Evolutionary conservation across 92 coral and sea anemone genomes (phyloP).

Genomic region (Virgularia gustaviana): DNA sequence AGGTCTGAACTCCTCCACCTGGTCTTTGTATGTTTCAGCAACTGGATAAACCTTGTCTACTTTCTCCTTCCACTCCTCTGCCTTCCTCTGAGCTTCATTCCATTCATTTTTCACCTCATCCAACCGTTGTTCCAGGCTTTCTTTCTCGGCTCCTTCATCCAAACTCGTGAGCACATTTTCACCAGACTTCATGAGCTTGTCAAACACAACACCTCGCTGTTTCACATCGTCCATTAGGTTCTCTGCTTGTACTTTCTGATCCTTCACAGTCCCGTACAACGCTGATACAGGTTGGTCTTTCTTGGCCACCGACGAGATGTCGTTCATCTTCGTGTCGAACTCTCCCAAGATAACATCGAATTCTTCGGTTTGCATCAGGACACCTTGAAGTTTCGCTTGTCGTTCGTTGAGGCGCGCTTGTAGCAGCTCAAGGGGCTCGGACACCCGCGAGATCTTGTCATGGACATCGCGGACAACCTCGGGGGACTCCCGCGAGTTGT

Average conservation of each 20-base stretch:
- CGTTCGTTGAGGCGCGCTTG: conserved; percentile 85
- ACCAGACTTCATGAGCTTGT: conserved; percentile 75
- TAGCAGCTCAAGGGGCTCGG: conserved; percentile 75
- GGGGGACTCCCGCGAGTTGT: conserved; percentile 75
- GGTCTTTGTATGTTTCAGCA: conserved; percentile 75
- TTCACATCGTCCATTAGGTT: conserved; percentile 57
- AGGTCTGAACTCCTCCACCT: conserved; percentile 61
- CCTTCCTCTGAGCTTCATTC: conserved; percentile 60
- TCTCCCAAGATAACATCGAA: conserved; percentile 59
- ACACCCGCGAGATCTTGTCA: conserved; percentile 77
- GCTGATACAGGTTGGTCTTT: conserved; percentile 82
- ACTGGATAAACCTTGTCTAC: conserved; percentile 68
- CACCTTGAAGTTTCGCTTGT: conserved; percentile 86
- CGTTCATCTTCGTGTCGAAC: neutral
- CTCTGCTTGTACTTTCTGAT: conserved; percentile 77
- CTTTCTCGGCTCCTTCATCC: conserved; percentile 82
- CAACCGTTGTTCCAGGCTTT: conserved; percentile 65
- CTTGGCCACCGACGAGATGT: conserved; percentile 19
- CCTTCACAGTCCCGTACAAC: conserved; percentile 66
- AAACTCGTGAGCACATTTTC: conserved; percentile 73
- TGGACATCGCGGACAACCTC: conserved; percentile 87
- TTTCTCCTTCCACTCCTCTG: conserved; percentile 61
- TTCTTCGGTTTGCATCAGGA: conserved; percentile 83
- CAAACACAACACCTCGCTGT: conserved; percentile 68
- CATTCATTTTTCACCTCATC: conserved; percentile 66